Evolutionary conservation across 2,797 vertebrate genomes (phyloP).

Genomic region (Jordanella pulchra): DNA sequence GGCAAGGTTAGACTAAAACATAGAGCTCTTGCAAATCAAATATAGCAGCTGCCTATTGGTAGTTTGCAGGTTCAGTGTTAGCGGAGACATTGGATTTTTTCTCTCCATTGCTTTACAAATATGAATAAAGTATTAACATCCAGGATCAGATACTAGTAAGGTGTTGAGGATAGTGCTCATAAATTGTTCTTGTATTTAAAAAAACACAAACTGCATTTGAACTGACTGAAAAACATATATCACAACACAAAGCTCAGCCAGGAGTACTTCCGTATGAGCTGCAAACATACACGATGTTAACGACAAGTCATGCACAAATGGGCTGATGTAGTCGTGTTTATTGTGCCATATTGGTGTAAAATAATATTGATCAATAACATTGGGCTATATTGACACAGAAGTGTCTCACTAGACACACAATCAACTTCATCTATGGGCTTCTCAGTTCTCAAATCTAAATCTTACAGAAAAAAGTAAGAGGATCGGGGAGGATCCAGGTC

Average conservation of each 20-base stretch:
- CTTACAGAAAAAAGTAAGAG: not conserved
- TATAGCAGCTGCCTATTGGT: no score
- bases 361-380: not conserved
- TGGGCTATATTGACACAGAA: not conserved
- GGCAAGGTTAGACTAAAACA: no score
- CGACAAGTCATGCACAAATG: no score
- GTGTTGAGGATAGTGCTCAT: not conserved
- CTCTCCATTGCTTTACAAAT: not conserved
- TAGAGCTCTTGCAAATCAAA: no score
- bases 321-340: no score
- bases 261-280: no score
- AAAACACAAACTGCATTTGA: no score
- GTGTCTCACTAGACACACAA: not conserved
- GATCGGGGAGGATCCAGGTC: not conserved
- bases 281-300: no score
- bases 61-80: no score
- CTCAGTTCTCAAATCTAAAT: not conserved
- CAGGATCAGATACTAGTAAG: not conserved
- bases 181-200: not conserved
- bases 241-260: no score
- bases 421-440: not conserved
- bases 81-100: not conserved
- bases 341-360: not conserved
- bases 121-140: not conserved
- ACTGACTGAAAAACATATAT: no score